Evolutionary conservation across 1,140 invertebrate genomes (phyloP).

Genomic region (Ceratitis capitata): DNA sequence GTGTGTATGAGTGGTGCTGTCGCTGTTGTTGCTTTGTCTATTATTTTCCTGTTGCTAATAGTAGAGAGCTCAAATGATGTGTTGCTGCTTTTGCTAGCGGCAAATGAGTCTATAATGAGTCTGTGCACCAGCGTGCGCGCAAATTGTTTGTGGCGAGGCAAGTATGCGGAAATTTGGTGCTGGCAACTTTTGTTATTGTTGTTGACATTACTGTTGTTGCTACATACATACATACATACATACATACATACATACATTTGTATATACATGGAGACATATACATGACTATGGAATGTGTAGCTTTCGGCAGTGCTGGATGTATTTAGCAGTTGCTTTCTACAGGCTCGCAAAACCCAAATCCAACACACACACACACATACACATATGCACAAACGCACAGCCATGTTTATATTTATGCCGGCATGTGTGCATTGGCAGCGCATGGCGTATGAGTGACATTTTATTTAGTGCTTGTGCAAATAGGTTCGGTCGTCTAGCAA

Average conservation of each 20-base stretch:
- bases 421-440: neutral
- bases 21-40: neutral
- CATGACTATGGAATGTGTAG: neutral
- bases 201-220: neutral
- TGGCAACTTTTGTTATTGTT: slow-evolving; percentile 6
- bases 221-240: neutral
- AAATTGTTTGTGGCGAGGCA: neutral
- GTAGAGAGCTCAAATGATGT: neutral
- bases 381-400: neutral
- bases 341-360: neutral
- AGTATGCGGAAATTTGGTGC: slow-evolving; percentile 23
- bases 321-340: no score
- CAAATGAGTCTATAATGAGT: slow-evolving; percentile 10
- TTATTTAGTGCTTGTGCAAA: slow-evolving; percentile 34
- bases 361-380: neutral
- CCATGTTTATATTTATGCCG: neutral
- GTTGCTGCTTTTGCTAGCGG: neutral
- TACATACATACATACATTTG: no score
- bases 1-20: neutral
- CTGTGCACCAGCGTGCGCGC: no score
- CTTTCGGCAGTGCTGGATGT: neutral
- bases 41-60: neutral
- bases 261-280: no score
- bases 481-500: slow-evolving; percentile 15
- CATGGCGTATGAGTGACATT: slow-evolving; percentile 26